Conservation (phyloP, 2,113 vertebrate species). For the Papio anubis region DNA sequence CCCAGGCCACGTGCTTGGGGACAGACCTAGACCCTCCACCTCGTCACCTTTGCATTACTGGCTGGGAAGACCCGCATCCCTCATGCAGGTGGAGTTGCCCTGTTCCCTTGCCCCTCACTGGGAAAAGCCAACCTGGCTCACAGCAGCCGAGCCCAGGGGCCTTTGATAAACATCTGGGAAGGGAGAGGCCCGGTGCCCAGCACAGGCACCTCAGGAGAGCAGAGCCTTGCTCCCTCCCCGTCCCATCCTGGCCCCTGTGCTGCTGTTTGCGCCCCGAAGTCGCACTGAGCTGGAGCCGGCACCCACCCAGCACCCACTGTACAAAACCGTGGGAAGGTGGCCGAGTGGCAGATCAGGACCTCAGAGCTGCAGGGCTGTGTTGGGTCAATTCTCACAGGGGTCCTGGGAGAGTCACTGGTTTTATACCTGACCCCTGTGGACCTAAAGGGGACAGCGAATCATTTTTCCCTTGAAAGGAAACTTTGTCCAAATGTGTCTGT, state of each 20-base stretch:
- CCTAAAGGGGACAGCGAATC: background rate
- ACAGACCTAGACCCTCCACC: no score
- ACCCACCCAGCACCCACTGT: no score
- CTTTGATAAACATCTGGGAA: no score
- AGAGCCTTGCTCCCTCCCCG: no score
- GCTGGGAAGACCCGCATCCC: background rate
- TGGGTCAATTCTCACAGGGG: accelerated
- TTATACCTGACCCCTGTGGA: background rate
- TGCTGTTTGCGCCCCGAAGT: background rate
- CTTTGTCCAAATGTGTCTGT: background rate
- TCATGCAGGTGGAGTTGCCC: accelerated
- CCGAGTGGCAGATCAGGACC: background rate
- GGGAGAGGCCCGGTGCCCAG: background rate
- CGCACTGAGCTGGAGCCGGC: no score
- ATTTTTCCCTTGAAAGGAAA: background rate
- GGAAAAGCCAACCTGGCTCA: background rate
- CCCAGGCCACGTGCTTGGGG: background rate
- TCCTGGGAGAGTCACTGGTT: background rate
- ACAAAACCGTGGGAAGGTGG: no score
- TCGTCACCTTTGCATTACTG: background rate
- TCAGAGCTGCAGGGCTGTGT: background rate
- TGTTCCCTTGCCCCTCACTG: accelerated
- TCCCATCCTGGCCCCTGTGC: background rate
- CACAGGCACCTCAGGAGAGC: no score
- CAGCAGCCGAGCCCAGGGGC: accelerated